These are phyloP conservation scores for Centruroides sculpturatus DNA, from an alignment of 1,140 invertebrate genomes.

Conservation along the genomic window DNA sequence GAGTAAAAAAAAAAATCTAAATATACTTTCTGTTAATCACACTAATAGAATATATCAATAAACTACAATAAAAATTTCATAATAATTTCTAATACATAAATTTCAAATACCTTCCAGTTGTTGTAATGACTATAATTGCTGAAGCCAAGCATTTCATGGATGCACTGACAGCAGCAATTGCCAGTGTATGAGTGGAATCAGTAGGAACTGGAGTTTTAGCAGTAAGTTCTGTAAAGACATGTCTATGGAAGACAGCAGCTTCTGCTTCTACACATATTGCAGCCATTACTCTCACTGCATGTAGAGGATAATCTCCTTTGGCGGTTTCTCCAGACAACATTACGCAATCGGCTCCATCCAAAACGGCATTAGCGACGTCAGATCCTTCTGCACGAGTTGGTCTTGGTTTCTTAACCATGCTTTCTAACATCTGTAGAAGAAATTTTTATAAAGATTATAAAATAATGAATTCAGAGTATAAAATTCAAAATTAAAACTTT, in stretches of 20 bases:
- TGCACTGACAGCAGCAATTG: conserved; percentile 92
- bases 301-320: conserved; percentile 87
- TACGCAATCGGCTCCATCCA: conserved; percentile 95
- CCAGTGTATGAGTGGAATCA: conserved; percentile 78
- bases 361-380: conserved; percentile 93
- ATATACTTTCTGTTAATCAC: no score
- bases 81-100: no score
- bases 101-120: conserved; percentile 52
- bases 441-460: not conserved
- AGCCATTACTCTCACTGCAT: conserved; percentile 87
- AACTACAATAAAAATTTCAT: no score
- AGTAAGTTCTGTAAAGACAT: conserved; percentile 21
- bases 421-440: conserved; percentile 68
- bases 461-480: no score
- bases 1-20: no score
- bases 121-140: conserved; percentile 90
- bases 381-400: conserved; percentile 91
- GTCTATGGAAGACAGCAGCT: conserved; percentile 87
- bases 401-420: conserved; percentile 93
- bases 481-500: no score
- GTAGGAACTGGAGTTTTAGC: conserved; percentile 40
- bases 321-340: conserved; percentile 99
- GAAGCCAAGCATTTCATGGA: conserved; percentile 78
- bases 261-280: conserved; percentile 97
- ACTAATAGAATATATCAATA: no score